Evolutionary conservation across 2,888 invertebrate genomes (phyloP).

Genomic region (Drosophila mayaguana): DNA sequence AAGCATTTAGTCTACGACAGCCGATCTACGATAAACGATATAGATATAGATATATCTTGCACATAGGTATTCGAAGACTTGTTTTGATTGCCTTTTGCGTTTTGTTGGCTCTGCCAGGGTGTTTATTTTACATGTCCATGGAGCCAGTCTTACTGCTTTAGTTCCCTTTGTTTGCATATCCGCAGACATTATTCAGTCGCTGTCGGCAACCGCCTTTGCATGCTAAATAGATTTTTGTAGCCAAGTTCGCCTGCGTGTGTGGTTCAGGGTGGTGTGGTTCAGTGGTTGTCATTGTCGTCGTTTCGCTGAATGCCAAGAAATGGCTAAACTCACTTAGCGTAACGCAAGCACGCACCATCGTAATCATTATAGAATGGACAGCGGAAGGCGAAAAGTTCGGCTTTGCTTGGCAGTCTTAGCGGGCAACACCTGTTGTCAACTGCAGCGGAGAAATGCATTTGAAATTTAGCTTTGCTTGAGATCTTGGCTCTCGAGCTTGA

Average conservation of each 20-base stretch:
- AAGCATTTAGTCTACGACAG: not conserved
- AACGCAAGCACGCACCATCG: slow-evolving; percentile 42
- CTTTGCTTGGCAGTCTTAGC: slow-evolving; percentile 23
- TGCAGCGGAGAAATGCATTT: slow-evolving; percentile 33
- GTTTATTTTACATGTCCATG: slow-evolving; percentile 1
- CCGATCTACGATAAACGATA: not conserved
- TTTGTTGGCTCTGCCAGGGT: slow-evolving; percentile 22
- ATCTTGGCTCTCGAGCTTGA: not conserved
- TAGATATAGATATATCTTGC: not conserved
- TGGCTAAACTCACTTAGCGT: slow-evolving; percentile 40
- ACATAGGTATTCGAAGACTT: slow-evolving; percentile 1
- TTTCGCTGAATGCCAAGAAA: slow-evolving; percentile 30
- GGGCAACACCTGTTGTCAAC: slow-evolving; percentile 56
- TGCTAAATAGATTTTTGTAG: slow-evolving; percentile 59
- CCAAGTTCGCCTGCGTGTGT: slow-evolving; percentile 17
- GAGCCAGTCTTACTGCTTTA: not conserved
- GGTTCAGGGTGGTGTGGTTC: slow-evolving; percentile 13
- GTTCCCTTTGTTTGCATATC: slow-evolving; percentile 19
- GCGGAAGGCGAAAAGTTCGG: slow-evolving; percentile 15
- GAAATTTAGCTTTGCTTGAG: slow-evolving; percentile 38
- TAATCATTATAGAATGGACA: slow-evolving; percentile 27
- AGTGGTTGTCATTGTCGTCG: slow-evolving; percentile 23
- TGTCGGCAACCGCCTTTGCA: slow-evolving; percentile 54
- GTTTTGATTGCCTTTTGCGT: slow-evolving; percentile 26
- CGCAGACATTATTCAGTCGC: slow-evolving; percentile 32